Evolutionary conservation across 2,113 vertebrate genomes (phyloP).

Genomic region (Ciconia stormi): DNA sequence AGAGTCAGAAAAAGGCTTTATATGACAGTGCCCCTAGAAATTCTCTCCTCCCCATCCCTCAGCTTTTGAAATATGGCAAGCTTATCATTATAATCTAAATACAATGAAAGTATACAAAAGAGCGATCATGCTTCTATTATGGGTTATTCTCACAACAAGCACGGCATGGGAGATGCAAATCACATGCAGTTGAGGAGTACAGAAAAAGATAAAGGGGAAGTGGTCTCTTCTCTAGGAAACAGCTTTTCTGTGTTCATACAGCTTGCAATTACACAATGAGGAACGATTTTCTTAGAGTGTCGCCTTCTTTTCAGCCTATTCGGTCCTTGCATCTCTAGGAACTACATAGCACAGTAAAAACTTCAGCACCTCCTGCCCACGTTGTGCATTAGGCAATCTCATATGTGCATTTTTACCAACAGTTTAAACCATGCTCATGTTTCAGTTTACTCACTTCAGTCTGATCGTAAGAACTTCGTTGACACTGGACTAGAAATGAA

Average conservation of each 20-base stretch:
- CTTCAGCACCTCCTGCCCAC: background rate
- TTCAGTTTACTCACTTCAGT: conserved; percentile 21
- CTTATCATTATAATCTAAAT: background rate
- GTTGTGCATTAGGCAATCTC: background rate
- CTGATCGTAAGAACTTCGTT: background rate
- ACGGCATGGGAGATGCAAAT: background rate
- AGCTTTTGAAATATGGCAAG: conserved; percentile 11
- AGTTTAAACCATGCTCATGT: background rate
- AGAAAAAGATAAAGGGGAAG: conserved; percentile 7
- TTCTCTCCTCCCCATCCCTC: conserved; percentile 24
- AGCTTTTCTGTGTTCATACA: background rate
- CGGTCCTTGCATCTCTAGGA: background rate
- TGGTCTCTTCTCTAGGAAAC: background rate
- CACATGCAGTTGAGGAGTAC: background rate
- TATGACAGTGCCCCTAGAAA: conserved; percentile 12
- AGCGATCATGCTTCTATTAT: background rate
- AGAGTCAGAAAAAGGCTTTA: conserved; percentile 24
- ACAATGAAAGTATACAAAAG: background rate
- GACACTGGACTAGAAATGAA: background rate
- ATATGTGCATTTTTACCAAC: background rate
- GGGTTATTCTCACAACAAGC: background rate
- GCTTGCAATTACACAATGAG: background rate
- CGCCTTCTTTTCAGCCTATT: background rate
- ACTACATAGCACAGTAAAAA: background rate
- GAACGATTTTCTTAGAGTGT: background rate